These are phyloP conservation scores for Athrips mouffetella DNA, from an alignment of 2,888 invertebrate species.

Conservation along the genomic window DNA sequence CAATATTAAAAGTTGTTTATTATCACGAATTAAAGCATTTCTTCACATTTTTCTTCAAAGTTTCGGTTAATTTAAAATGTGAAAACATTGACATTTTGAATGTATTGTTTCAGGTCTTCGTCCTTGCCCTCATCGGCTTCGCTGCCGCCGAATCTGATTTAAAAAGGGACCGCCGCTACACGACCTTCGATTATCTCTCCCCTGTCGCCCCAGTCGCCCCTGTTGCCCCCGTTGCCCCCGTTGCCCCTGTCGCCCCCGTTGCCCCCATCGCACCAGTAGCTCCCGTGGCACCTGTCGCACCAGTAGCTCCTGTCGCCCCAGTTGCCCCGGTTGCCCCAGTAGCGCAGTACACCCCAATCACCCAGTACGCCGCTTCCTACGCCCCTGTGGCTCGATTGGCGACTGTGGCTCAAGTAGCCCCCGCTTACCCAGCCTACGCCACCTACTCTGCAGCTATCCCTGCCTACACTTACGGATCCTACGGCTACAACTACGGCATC, in stretches of 20 bases:
- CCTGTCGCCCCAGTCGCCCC: not conserved
- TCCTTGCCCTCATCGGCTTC: not conserved
- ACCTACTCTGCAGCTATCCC: slow-evolving; percentile 13
- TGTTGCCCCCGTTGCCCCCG: not conserved
- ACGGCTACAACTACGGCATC: slow-evolving; percentile 16
- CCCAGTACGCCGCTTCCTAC: not conserved
- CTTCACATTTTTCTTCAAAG: too few relatives aligned
- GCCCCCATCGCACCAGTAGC: slow-evolving; percentile 19
- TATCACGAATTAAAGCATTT: too few relatives aligned
- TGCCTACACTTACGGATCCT: slow-evolving; percentile 14
- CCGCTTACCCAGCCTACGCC: slow-evolving; percentile 16
- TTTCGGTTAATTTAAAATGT: too few relatives aligned
- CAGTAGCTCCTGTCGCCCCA: not conserved
- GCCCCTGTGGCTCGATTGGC: slow-evolving; percentile 16
- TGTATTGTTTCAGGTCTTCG: not conserved
- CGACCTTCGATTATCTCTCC: not conserved
- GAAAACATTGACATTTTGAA: too few relatives aligned
- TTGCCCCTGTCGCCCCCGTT: not conserved
- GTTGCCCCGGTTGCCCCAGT: slow-evolving; percentile 18
- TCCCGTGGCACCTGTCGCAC: too few relatives aligned
- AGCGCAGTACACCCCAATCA: slow-evolving; percentile 10
- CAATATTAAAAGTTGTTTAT: too few relatives aligned
- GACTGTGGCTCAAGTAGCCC: slow-evolving; percentile 27
- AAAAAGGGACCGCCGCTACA: not conserved
- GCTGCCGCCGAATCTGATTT: not conserved